These are phyloP conservation scores for Drosophila subquinaria DNA, from an alignment of 2,888 invertebrate genomes.

Conservation along the genomic window DNA sequence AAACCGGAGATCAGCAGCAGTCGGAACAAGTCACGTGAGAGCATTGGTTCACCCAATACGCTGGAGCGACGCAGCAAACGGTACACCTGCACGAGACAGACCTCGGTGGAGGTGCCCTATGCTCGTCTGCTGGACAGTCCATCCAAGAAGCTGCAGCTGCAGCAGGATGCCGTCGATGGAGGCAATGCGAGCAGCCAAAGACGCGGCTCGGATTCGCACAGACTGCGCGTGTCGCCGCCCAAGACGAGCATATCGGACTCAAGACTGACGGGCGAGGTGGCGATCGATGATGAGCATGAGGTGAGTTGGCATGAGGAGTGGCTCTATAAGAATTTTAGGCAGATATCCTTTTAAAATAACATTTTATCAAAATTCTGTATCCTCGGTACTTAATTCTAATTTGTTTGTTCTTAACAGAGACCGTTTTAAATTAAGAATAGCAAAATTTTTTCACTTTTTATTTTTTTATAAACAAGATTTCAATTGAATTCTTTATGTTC, in stretches of 20 bases:
- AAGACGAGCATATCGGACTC: conserved; percentile 95
- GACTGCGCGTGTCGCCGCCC: conserved; percentile 87
- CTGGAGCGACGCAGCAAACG: conserved; percentile 86
- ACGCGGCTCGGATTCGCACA: conserved; percentile 86
- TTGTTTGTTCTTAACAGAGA: too few species aligned
- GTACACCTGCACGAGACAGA: conserved; percentile 87
- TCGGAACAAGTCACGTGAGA: conserved; percentile 84
- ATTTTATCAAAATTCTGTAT: too few species aligned
- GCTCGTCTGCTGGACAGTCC: conserved; percentile 91
- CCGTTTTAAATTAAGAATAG: too few species aligned
- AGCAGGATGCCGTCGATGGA: conserved; percentile 86
- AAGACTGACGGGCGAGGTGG: conserved; percentile 92
- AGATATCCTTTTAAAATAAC: too few species aligned
- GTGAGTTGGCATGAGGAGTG: conserved; percentile 61
- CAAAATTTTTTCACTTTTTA: too few species aligned
- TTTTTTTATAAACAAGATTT: too few species aligned
- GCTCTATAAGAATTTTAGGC: neutral
- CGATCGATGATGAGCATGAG: conserved; percentile 86
- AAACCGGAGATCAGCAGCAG: conserved; percentile 77
- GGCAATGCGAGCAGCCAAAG: conserved; percentile 87
- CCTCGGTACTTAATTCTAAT: too few species aligned
- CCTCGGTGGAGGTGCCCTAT: conserved; percentile 89
- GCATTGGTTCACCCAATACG: conserved; percentile 84
- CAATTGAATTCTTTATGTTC: too few species aligned
- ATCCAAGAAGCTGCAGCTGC: conserved; percentile 82